These are phyloP conservation scores for Enteromius fasciolatus DNA, from an alignment of 2,797 vertebrate genomes.

Conservation along the genomic window DNA sequence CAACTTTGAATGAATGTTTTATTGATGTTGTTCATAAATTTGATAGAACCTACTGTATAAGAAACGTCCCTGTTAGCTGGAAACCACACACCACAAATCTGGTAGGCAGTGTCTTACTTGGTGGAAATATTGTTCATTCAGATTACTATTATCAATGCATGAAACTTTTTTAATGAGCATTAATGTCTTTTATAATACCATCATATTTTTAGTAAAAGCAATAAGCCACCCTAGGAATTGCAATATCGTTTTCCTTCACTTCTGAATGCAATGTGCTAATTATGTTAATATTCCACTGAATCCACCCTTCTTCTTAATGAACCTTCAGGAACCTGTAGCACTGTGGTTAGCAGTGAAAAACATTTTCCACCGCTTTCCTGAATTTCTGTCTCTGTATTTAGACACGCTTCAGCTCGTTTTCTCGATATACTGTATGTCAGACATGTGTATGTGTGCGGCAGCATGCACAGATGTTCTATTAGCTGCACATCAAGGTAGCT, in stretches of 20 bases:
- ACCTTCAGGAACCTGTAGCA: slow-evolving; percentile 20
- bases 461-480: slow-evolving; percentile 61
- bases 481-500: slow-evolving; percentile 60
- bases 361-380: background rate
- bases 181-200: background rate
- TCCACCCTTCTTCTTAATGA: slow-evolving; percentile 8
- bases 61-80: background rate
- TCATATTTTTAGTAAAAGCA: background rate
- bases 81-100: background rate
- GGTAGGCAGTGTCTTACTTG: no score
- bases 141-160: background rate
- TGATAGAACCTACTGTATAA: background rate
- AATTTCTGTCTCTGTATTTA: background rate
- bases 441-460: slow-evolving; percentile 12
- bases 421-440: slow-evolving; percentile 23
- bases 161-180: background rate
- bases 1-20: background rate
- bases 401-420: slow-evolving; percentile 27
- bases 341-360: background rate
- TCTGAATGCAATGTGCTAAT: background rate
- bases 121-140: background rate
- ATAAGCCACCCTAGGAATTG: background rate
- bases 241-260: background rate
- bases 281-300: background rate
- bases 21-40: background rate